These are phyloP conservation scores for Sus cebifrons DNA, from an alignment of 2,797 vertebrate species.

Conservation along the genomic window DNA sequence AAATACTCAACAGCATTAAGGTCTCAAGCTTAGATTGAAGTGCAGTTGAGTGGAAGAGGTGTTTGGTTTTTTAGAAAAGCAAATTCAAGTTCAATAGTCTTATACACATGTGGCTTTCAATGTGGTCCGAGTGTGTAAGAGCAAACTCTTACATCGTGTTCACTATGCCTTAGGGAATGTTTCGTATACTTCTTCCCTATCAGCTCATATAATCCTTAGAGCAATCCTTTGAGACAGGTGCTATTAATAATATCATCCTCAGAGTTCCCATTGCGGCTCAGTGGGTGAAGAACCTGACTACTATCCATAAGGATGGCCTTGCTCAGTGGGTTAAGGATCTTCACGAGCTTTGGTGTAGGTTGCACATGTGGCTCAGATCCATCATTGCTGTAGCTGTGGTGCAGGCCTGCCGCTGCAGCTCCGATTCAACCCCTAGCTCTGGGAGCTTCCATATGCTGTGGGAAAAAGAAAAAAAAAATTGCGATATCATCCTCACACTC, in stretches of 20 bases:
- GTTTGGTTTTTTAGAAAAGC: background rate
- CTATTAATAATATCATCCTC: background rate
- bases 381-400: no score
- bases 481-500: no score
- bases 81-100: background rate
- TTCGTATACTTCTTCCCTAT: background rate
- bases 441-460: no score
- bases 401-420: no score
- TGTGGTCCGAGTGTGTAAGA: background rate
- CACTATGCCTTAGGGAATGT: background rate
- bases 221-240: background rate
- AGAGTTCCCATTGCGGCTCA: no score
- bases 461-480: no score
- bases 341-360: no score
- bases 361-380: no score
- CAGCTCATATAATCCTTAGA: background rate
- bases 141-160: background rate
- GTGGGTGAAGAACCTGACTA: no score
- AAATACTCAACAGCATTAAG: background rate
- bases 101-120: background rate
- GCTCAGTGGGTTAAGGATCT: no score
- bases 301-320: no score
- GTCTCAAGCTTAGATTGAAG: slow-evolving; percentile 56
- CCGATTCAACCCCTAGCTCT: no score
- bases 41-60: background rate